Evolutionary conservation across 2,113 vertebrate species (phyloP).

Genomic region (Myotis yumanensis): DNA sequence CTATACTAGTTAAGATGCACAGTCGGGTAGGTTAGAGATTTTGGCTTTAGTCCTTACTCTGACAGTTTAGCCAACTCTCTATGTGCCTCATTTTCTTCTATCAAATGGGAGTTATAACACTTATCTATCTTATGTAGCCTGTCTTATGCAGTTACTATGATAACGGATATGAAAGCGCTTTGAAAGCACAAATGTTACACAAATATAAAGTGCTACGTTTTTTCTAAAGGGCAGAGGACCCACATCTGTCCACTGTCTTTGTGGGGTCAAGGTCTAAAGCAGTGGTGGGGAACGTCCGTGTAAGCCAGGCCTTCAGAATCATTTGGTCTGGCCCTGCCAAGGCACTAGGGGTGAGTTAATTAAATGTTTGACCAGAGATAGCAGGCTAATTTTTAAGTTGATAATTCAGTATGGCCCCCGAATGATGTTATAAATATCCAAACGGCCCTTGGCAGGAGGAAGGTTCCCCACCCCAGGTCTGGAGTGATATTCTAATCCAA

Average conservation of each 20-base stretch:
- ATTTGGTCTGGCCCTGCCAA: too few relatives aligned
- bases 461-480: background rate
- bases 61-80: background rate
- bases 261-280: background rate
- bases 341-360: too few relatives aligned
- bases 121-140: background rate
- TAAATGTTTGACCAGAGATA: too few relatives aligned
- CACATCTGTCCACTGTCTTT: background rate
- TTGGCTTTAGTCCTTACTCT: background rate
- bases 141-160: background rate
- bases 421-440: too few relatives aligned
- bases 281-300: too few relatives aligned
- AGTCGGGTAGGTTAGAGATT: background rate
- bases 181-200: background rate
- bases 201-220: background rate
- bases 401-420: too few relatives aligned
- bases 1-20: background rate
- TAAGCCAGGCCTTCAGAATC: too few relatives aligned
- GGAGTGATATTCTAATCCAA: background rate
- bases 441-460: too few relatives aligned
- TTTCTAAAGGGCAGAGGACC: constrained; percentile 11
- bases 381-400: too few relatives aligned
- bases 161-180: background rate
- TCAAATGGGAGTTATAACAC: background rate
- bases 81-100: background rate